Evolutionary conservation across 2,113 vertebrate species (phyloP).

Genomic region (Tyrannus savana): DNA sequence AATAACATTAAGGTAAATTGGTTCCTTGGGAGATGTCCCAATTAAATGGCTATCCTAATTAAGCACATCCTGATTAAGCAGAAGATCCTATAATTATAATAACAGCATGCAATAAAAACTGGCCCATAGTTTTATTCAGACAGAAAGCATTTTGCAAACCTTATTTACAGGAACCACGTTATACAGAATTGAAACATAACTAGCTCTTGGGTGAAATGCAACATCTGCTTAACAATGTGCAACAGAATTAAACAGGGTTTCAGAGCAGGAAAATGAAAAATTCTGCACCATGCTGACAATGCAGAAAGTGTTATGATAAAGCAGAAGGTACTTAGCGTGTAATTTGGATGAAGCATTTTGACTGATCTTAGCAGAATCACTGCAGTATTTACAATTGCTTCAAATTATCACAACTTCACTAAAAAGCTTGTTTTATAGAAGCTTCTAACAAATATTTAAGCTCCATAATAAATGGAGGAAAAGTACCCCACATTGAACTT

Average conservation of each 20-base stretch:
- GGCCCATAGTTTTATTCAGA: constrained; percentile 18
- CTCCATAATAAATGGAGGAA: neutral
- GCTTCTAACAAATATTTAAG: neutral
- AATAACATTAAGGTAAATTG: constrained; percentile 49
- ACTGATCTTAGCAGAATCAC: neutral
- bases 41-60: constrained; percentile 69
- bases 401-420: neutral
- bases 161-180: constrained; percentile 55
- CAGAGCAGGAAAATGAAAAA: neutral
- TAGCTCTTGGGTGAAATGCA: neutral
- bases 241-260: neutral
- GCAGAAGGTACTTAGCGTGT: neutral
- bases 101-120: constrained; percentile 60
- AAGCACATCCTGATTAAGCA: constrained; percentile 69
- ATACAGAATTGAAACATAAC: constrained; percentile 5
- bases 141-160: constrained; percentile 34
- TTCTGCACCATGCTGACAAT: neutral
- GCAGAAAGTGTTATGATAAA: neutral
- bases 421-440: neutral
- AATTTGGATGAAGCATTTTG: neutral
- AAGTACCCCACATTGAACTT: neutral
- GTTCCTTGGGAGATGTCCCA: constrained; percentile 68
- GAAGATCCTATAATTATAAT: constrained; percentile 63
- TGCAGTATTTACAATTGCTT: neutral
- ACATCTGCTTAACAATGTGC: neutral